A percentile compares a stretch with the other conserved stretches of the same genome.
Conservation (phyloP, 2,888 invertebrate species). For the Pyrrhia umbra region DNA sequence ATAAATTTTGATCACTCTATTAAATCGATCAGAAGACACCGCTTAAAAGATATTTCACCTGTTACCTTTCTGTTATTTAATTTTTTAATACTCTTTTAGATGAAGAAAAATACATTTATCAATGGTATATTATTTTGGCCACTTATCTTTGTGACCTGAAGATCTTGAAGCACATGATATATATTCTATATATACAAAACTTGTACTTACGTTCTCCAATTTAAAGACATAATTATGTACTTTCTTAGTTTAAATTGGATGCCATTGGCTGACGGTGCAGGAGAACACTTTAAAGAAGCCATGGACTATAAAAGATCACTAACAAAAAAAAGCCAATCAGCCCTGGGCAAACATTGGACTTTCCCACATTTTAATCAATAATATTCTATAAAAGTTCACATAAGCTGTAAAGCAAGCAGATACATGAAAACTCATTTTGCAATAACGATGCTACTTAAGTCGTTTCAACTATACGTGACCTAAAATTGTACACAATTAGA, state of each 20-base stretch:
- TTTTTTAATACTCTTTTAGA: constrained; percentile 11
- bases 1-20: constrained; percentile 84
- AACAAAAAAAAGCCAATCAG: too few species aligned
- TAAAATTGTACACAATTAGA: constrained; percentile 59
- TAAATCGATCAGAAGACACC: constrained; percentile 69
- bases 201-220: too few species aligned
- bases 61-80: constrained; percentile 38
- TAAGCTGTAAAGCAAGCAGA: neutral
- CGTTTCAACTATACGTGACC: constrained; percentile 52
- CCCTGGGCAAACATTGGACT: too few species aligned
- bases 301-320: too few species aligned
- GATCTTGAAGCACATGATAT: neutral
- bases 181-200: too few species aligned
- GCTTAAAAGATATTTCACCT: constrained; percentile 53
- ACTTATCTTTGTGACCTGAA: neutral
- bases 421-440: neutral
- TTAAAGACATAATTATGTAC: too few species aligned
- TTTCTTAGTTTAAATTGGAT: too few species aligned
- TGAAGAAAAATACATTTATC: neutral
- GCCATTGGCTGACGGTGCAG: too few species aligned
- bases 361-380: too few species aligned
- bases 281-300: too few species aligned
- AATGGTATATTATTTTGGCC: neutral
- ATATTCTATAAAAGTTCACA: neutral
- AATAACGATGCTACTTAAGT: constrained; percentile 28